Evolutionary conservation across 2,888 invertebrate species (phyloP).

Genomic region (Dynastes grantii): DNA sequence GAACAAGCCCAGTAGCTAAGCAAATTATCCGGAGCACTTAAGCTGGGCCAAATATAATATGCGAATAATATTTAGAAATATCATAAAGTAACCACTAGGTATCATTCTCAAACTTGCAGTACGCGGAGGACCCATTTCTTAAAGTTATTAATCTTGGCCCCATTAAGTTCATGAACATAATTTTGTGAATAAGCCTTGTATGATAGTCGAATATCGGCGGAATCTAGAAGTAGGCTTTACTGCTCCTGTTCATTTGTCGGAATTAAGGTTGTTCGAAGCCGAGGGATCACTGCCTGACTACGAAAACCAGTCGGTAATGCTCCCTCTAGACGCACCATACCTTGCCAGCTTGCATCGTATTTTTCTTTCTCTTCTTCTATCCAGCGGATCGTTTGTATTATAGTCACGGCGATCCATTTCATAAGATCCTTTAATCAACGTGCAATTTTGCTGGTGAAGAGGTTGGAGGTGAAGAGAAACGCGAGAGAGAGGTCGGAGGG

Average conservation of each 20-base stretch:
- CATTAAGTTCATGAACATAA: neutral
- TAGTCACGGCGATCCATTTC: conserved; percentile 52
- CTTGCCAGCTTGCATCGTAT: neutral
- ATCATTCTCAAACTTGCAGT: too few relatives aligned
- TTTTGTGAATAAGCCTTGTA: conserved; percentile 6
- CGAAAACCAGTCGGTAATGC: conserved; percentile 19
- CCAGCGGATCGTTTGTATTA: conserved; percentile 48
- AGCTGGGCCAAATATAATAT: too few relatives aligned
- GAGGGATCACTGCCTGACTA: conserved; percentile 33
- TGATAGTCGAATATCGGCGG: conserved; percentile 32
- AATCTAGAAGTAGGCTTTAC: conserved; percentile 50
- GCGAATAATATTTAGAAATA: too few relatives aligned
- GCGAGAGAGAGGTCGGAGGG: conserved; percentile 1
- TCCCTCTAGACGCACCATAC: neutral
- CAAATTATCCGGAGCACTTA: too few relatives aligned
- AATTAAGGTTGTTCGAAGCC: conserved; percentile 47
- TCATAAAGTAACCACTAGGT: too few relatives aligned
- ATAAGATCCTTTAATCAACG: conserved; percentile 52
- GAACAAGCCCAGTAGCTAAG: too few relatives aligned
- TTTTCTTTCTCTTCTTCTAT: neutral
- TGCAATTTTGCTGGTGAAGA: conserved; percentile 46
- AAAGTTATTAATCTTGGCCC: neutral
- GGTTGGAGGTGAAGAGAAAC: neutral
- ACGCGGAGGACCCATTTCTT: too few relatives aligned
- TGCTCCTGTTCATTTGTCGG: conserved; percentile 52